Base-by-base conservation (phyloP, 2,113 vertebrate genomes). In the Geococcyx californianus region DNA sequence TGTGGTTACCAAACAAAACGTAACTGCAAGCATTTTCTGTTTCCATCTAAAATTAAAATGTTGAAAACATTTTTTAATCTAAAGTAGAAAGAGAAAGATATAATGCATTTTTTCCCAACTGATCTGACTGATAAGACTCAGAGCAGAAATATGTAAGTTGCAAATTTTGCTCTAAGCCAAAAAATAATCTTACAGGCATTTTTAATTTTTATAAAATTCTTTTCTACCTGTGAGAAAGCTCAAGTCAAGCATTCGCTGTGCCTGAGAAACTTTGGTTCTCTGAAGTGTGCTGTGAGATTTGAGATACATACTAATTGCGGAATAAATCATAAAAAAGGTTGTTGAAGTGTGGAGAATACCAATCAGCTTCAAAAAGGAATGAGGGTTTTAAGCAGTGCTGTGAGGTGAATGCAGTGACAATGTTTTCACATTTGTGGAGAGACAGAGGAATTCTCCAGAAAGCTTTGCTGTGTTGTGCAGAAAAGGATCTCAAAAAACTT, bases 231-330 rank as follows among this genome's bases (percentile, higher is more conserved):
- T 93, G 40, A 54, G 82, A 84, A 40, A 69, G 47, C 26, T 83
- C 13, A 75, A 69, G 36, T 72, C 58, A 91, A 54, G 16, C 21
- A 49, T 78, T 94, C 64, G 69, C 68, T 74, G 34, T 72, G 44
- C 75, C n/a, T 93, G 59, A 89, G 78, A 87, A 96, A 74, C 66
- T 69, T 66, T 21, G 31, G 42, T 78, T 63, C 60, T 92, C 75
- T 88, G 72, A 83, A 86, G 79, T 38, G 36, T 0, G 0, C 77
- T 59, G 16, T 88, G 76, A 86, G 75, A 73, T 91, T 59, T 62
- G 88, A 95, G 89, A 95, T 79, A 67, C 45, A 84, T 90, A 38
- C 40, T 88, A 94, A 96, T 79, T 78, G 84, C 59, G 64, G 70
- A 79, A 91, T 77, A 55, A 78, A 66, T 76, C 38, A 66, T 56